These are phyloP conservation scores for Cryptocephalus moraei DNA, from an alignment of 2,888 invertebrate species.

Conservation along the genomic window DNA sequence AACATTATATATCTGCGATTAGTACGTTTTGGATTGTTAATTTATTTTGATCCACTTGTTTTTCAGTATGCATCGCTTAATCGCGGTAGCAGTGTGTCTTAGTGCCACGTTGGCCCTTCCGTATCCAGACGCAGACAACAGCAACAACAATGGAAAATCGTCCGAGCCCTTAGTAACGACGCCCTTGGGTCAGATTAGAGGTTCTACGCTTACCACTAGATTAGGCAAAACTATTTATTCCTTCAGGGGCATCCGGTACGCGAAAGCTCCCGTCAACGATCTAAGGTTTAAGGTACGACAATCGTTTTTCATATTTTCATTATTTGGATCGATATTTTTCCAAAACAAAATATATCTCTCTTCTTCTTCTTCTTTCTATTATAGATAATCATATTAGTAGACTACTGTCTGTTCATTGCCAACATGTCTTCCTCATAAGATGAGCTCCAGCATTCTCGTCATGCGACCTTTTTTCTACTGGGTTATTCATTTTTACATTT, in stretches of 20 bases:
- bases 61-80: conserved; percentile 7
- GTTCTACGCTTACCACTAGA: conserved; percentile 22
- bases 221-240: conserved; percentile 25
- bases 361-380: no score
- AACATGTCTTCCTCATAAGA: no score
- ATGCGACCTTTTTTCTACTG: no score
- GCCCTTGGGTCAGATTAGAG: conserved; percentile 24
- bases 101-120: conserved; percentile 11
- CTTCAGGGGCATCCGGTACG: conserved; percentile 27
- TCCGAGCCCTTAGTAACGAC: conserved; percentile 16
- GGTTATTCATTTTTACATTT: no score
- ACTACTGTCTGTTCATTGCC: no score
- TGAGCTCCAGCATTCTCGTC: no score
- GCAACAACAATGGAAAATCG: conserved; percentile 7
- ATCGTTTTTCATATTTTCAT: no score
- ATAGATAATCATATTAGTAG: no score
- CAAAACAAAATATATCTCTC: no score
- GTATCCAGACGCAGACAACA: conserved; percentile 5
- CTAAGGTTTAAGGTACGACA: conserved; percentile 33
- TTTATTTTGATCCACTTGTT: neutral
- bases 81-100: conserved; percentile 4
- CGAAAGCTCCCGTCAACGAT: conserved; percentile 28
- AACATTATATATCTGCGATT: no score
- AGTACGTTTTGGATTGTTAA: no score
- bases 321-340: no score